These are phyloP conservation scores for Cryptoprocta ferox DNA, from an alignment of 2,797 vertebrate species.

Conservation along the genomic window DNA sequence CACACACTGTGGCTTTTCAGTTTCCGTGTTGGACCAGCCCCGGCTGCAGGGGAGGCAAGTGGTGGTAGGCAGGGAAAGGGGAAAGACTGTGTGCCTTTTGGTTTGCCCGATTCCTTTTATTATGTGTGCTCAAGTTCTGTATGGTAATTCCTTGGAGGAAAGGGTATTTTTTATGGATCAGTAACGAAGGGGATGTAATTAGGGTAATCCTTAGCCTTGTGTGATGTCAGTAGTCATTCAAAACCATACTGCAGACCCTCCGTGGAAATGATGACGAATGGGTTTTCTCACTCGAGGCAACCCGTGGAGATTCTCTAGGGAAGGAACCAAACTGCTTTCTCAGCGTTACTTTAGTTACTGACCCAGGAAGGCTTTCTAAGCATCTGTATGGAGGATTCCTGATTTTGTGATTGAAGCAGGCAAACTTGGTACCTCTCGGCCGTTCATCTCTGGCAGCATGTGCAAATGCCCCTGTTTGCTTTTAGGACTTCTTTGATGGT, in stretches of 20 bases:
- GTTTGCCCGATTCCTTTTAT: background rate
- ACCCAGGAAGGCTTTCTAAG: background rate
- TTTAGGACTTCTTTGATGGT: background rate
- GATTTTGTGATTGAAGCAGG: background rate
- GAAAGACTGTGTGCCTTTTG: constrained; percentile 7
- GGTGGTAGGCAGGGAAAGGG: background rate
- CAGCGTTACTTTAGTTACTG: background rate
- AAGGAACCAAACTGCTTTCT: background rate
- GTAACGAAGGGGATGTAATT: background rate
- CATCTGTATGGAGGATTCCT: background rate
- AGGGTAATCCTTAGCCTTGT: background rate
- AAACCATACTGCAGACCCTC: background rate
- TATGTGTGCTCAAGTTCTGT: background rate
- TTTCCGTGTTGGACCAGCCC: background rate
- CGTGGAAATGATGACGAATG: background rate
- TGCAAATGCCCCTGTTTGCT: background rate
- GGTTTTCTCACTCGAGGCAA: background rate
- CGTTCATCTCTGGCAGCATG: background rate
- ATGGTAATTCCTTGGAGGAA: background rate
- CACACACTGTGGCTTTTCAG: background rate
- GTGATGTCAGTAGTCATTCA: background rate
- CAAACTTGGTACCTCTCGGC: background rate
- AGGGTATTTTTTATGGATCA: background rate
- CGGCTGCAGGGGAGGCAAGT: background rate
- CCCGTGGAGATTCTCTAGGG: background rate